Evolutionary conservation across 2,888 invertebrate species (phyloP).

Genomic region (Platycheirus albimanus): DNA sequence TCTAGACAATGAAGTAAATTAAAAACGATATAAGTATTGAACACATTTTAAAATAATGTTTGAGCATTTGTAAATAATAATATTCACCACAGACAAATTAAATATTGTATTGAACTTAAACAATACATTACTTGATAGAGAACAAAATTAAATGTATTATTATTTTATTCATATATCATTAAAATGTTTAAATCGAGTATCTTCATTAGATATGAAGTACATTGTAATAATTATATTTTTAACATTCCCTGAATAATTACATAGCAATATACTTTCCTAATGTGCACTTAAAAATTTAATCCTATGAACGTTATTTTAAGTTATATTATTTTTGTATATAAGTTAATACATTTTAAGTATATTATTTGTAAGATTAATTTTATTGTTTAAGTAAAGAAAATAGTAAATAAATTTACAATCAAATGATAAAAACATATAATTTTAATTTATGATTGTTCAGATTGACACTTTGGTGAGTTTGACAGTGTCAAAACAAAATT

Average conservation of each 20-base stretch:
- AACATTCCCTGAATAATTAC: constrained; percentile 14
- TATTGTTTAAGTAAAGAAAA: neutral
- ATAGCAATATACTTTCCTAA: constrained; percentile 9
- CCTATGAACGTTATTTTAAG: neutral
- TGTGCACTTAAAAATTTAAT: constrained; percentile 18
- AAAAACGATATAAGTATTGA: constrained; percentile 8
- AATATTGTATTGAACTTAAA: neutral
- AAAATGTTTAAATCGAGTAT: too few species aligned
- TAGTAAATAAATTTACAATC: constrained; percentile 25
- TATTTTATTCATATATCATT: too few species aligned
- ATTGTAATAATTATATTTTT: too few species aligned
- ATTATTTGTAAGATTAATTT: constrained; percentile 5
- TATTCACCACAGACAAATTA: neutral
- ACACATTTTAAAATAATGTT: neutral
- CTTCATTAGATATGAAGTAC: too few species aligned
- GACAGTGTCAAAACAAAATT: too few species aligned
- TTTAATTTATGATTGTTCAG: neutral
- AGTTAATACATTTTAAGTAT: neutral
- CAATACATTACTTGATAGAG: neutral
- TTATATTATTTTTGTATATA: constrained; percentile 14
- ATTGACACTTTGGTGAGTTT: too few species aligned
- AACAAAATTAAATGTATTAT: neutral
- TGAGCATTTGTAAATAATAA: constrained; percentile 5
- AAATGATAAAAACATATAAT: too few species aligned
- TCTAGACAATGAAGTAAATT: neutral